Base-by-base conservation (phyloP, 2,797 vertebrate species). In the Dallia pectoralis region DNA sequence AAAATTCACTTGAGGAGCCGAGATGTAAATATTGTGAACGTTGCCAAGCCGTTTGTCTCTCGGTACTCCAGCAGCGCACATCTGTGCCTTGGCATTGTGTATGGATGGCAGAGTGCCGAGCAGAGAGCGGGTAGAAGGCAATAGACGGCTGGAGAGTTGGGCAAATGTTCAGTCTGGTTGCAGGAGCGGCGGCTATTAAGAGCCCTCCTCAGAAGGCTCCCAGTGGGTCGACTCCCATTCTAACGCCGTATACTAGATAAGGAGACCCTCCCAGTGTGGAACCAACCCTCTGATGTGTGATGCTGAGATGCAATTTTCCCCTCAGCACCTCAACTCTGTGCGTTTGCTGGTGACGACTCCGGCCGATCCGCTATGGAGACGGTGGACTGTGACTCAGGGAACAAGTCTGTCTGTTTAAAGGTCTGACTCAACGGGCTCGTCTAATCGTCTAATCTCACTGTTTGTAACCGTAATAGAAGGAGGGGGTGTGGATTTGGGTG, bases 1-100 rank as follows among this genome's bases (percentile, higher is more conserved):
- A 83, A 56, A 56, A 81, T 82, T 77, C 22, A 7, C 64, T 53
- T 75, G 73, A 78, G 81, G 80, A 77, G 79, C 68, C 68, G 67
- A 68, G 79, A 66, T 78, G 81, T 44, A 4, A 56, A 56, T 22
- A 56, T 22, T 9, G 1, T n/a, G 77, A 69, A 75, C 70, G 69
- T 70, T 51, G 61, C 81, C 70, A 75, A 74, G 78, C 63, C 0
- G 27, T 30, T 29, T 44, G 6, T 48, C 77, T 71, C 76, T 56
- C 64, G 9, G 68, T n/a, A 32, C 69, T 29, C 51, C 33, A 61
- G 33, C 27, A 32, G 63, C 33, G 44, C 62, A 66, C 62, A 47
- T 62, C 63, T 67, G 49, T 29, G 44, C 27, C 47, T 7, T 22
- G 29, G 29, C 30, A 27, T 27, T 51, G 27, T 69, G 44, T 47